Base-by-base conservation (phyloP, 2,888 invertebrate genomes). In the Pegoplata infirma region DNA sequence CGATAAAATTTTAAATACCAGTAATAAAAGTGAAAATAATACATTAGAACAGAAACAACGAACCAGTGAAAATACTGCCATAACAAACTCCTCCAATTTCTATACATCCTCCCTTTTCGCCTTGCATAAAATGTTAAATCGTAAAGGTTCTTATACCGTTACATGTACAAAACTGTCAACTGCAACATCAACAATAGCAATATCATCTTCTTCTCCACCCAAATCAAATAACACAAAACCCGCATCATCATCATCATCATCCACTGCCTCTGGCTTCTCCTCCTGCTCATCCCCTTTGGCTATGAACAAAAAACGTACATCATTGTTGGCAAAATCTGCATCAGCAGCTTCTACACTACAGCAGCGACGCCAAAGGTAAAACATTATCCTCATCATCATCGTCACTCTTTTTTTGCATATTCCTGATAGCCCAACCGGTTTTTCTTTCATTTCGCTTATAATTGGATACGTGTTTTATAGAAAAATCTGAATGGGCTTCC, bases 101-200 rank as follows among this genome's bases (percentile, higher is more conserved):
- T n/a, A n/a, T n/a, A n/a, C n/a, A n/a, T 61, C 47, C 16, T 44
- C 28, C 58, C 58, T 53, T 53, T 59, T n/a, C 47, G 58, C n/a
- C 12, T 61, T 36, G 25, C 44, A 68, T 72, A 75, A 79, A 79
- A 75, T 79, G 79, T 72, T 79, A 63, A 75, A 75, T 79, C 79
- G 77, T 44, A 81, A 80, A 75, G 80, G 81, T 61, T 81, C 80
- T 58, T 81, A 80, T 75, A 79, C 72, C n/a, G 56, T 81, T 25
- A 75, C 79, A 63, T 66, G 75, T 63, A 72, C 79, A 67, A 79
- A 79, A 79, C 55, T 75, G 63, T 28, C 71, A 72, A 44, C 28
- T 21, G 16, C 47, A 46, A 25, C 71, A 68, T 12, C 51, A 55
- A 55, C 61, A 67, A 7, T 47, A 36, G n/a, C n/a, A n/a, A n/a